phyloP scores from a whole-genome alignment of 2,797 vertebrate species.

The Danio aesculapii region DNA sequence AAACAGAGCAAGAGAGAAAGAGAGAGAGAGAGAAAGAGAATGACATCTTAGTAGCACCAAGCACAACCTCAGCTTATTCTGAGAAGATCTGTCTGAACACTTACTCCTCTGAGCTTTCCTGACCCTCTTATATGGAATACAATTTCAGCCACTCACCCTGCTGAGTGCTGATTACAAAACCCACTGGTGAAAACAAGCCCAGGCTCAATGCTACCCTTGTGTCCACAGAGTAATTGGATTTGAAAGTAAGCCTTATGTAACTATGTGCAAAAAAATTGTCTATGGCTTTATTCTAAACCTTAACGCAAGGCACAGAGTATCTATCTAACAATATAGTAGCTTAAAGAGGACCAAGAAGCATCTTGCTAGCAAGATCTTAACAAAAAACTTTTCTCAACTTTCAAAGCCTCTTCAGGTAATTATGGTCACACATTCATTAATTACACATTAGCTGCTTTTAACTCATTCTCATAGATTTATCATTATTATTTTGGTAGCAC shows the following conservation, averaged over 20 bases:
- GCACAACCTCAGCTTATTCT: slow-evolving; percentile 33
- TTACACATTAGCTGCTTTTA: background rate
- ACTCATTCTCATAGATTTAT: background rate
- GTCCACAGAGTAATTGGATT: slow-evolving; percentile 43
- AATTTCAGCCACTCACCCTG: slow-evolving; percentile 9
- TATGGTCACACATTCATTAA: background rate
- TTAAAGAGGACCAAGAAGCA: slow-evolving; percentile 12
- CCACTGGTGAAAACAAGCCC: slow-evolving; percentile 28
- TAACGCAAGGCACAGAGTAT: slow-evolving; percentile 11
- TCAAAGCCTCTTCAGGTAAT: background rate
- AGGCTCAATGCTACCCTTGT: slow-evolving; percentile 35
- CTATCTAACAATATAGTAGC: background rate
- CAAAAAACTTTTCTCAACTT: background rate
- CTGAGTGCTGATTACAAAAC: slow-evolving; percentile 32
- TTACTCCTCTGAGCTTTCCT: slow-evolving; percentile 39
- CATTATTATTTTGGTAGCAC: too few species aligned
- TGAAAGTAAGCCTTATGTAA: slow-evolving; percentile 34
- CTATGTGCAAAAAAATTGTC: slow-evolving; percentile 9
- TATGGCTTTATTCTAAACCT: background rate
- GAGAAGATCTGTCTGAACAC: slow-evolving; percentile 22
- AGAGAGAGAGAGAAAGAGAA: slow-evolving; percentile 30
- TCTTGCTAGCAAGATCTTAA: background rate
- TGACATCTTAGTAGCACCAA: slow-evolving; percentile 26
- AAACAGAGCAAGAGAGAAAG: slow-evolving; percentile 3
- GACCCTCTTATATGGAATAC: slow-evolving; percentile 44